Percentiles rank a stretch among this genome's conserved stretches.
These are phyloP conservation scores for Helostoma temminkii DNA, from an alignment of 2,797 vertebrate species.

Conservation along the genomic window DNA sequence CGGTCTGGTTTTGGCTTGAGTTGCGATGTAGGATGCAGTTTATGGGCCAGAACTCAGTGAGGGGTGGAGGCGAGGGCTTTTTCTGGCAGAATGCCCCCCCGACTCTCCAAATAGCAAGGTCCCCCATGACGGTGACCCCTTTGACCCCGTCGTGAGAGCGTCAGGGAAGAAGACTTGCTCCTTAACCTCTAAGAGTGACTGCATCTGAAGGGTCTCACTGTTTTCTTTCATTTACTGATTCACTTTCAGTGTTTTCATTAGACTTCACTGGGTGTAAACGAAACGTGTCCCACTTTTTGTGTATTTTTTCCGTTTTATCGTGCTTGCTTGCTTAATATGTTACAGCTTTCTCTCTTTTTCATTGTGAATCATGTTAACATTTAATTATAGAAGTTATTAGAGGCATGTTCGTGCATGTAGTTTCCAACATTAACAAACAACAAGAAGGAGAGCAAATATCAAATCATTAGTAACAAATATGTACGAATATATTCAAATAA, in stretches of 20 bases:
- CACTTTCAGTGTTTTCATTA: slow-evolving; percentile 30
- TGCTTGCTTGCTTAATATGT: no score
- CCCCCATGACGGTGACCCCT: slow-evolving; percentile 81
- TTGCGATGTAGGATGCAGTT: slow-evolving; percentile 91
- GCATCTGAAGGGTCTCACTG: slow-evolving; percentile 27
- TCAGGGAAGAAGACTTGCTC: slow-evolving; percentile 80
- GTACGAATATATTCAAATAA: no score
- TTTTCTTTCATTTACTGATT: slow-evolving; percentile 57
- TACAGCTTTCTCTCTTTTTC: no score
- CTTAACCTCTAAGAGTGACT: slow-evolving; percentile 59
- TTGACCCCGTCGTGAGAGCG: slow-evolving; percentile 81
- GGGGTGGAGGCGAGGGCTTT: slow-evolving; percentile 76
- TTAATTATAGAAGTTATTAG: background rate
- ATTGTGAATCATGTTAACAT: background rate
- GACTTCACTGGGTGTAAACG: background rate
- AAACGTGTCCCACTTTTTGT: background rate
- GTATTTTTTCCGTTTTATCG: background rate
- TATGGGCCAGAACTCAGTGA: slow-evolving; percentile 89
- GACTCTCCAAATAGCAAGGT: slow-evolving; percentile 52
- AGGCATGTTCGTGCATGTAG: background rate
- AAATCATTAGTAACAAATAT: no score
- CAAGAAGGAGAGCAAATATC: no score
- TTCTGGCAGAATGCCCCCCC: slow-evolving; percentile 75
- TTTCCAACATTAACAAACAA: background rate
- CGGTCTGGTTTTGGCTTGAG: slow-evolving; percentile 87